Evolutionary conservation across 2,797 vertebrate species (phyloP).

Genomic region (Ficedula albicollis): DNA sequence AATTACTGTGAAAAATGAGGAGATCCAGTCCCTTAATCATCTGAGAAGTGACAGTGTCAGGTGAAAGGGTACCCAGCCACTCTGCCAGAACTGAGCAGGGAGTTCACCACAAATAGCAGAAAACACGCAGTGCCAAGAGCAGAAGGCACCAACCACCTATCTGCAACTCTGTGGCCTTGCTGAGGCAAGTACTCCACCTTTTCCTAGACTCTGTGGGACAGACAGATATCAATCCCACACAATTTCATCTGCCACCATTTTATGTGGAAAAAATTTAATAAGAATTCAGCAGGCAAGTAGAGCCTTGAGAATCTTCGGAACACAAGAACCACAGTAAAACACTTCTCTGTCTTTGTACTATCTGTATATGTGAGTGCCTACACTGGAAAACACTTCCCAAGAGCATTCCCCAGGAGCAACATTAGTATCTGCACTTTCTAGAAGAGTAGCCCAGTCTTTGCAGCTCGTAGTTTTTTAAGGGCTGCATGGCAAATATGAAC

Average conservation of each 20-base stretch:
- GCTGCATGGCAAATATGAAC: neutral
- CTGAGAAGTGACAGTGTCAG: neutral
- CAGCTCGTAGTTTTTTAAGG: neutral
- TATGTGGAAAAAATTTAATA: neutral
- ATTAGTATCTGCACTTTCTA: neutral
- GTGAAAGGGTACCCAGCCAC: neutral
- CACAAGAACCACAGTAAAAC: neutral
- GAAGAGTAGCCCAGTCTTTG: neutral
- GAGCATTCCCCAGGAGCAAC: neutral
- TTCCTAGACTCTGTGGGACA: neutral
- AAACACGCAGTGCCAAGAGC: accelerated
- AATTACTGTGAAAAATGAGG: neutral
- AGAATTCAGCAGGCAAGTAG: neutral
- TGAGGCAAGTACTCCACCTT: neutral
- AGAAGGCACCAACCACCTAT: neutral
- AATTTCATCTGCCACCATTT: neutral
- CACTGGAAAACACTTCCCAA: neutral
- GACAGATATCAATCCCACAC: neutral
- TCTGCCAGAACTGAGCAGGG: neutral
- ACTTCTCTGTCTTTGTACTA: neutral
- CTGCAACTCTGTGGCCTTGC: neutral
- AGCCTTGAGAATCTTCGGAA: neutral
- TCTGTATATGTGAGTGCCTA: neutral
- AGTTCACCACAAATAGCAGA: neutral
- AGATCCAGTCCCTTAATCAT: neutral